These are phyloP conservation scores for Petrophora chlorosata DNA, from an alignment of 2,888 invertebrate genomes.

Conservation along the genomic window DNA sequence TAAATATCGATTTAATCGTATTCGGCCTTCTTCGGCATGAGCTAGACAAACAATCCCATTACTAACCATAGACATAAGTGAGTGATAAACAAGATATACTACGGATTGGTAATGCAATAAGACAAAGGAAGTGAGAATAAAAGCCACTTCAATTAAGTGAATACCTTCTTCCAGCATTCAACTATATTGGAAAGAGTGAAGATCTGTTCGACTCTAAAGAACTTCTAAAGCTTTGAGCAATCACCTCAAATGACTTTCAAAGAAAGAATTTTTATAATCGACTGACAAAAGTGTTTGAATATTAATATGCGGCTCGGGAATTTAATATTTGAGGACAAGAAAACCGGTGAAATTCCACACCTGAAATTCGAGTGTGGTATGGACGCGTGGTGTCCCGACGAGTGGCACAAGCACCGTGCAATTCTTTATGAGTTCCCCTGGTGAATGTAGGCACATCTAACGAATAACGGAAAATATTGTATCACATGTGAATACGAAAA, in stretches of 20 bases:
- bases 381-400: slow-evolving; percentile 51
- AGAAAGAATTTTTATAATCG: slow-evolving; percentile 53
- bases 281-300: slow-evolving; percentile 60
- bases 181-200: slow-evolving; percentile 36
- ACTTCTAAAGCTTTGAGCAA: slow-evolving; percentile 61
- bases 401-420: slow-evolving; percentile 48
- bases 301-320: slow-evolving; percentile 65
- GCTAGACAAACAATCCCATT: slow-evolving; percentile 36
- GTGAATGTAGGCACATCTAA: slow-evolving; percentile 30
- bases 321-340: slow-evolving; percentile 71
- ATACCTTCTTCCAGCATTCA: slow-evolving; percentile 33
- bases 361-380: slow-evolving; percentile 63
- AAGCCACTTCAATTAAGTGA: slow-evolving; percentile 39
- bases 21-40: slow-evolving; percentile 19
- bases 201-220: slow-evolving; percentile 41
- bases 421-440: slow-evolving; percentile 57
- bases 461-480: slow-evolving; percentile 29
- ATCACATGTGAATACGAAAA: slow-evolving; percentile 33
- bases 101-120: slow-evolving; percentile 32
- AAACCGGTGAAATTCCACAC: slow-evolving; percentile 52
- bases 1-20: slow-evolving; percentile 23
- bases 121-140: slow-evolving; percentile 31
- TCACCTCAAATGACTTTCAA: slow-evolving; percentile 62
- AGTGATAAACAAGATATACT: slow-evolving; percentile 32
- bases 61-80: slow-evolving; percentile 20